Evolutionary conservation across 1,140 invertebrate genomes (phyloP).

Genomic region (Odontomachus brunneus): DNA sequence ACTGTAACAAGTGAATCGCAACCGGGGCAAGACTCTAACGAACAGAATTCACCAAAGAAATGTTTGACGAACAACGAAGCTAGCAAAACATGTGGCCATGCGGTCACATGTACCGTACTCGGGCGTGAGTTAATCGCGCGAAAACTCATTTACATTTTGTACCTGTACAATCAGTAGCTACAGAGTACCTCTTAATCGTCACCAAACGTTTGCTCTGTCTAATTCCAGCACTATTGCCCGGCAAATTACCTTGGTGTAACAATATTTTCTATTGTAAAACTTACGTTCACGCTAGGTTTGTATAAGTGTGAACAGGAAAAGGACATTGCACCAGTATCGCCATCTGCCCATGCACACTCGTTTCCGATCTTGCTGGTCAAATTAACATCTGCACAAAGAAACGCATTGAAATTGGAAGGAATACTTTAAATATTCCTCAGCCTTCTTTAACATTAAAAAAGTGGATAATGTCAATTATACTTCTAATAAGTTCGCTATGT

Average conservation of each 20-base stretch:
- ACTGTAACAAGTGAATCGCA: neutral
- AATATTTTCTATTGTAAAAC: too few relatives aligned
- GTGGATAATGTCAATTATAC: too few relatives aligned
- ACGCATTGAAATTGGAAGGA: too few relatives aligned
- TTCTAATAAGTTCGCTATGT: too few relatives aligned
- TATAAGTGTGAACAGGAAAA: conserved; percentile 82
- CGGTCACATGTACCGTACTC: conserved; percentile 63
- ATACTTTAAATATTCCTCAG: too few relatives aligned
- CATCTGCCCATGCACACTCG: conserved; percentile 63
- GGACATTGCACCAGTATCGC: conserved; percentile 70
- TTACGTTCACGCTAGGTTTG: conserved; percentile 77
- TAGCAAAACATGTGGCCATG: conserved; percentile 73
- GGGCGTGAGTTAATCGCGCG: conserved; percentile 10
- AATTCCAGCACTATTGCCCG: too few relatives aligned
- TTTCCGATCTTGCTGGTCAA: conserved; percentile 47
- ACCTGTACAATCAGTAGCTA: too few relatives aligned
- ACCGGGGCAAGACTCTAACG: neutral
- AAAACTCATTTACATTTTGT: too few relatives aligned
- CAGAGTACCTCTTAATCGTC: too few relatives aligned
- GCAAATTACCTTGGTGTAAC: too few relatives aligned
- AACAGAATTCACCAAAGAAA: neutral
- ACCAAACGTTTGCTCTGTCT: too few relatives aligned
- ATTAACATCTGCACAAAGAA: conserved; percentile 29
- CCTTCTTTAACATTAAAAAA: too few relatives aligned
- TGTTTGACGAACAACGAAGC: conserved; percentile 34